phyloP scores from a whole-genome alignment of 2,797 vertebrate species.

The Ciconia nigra region DNA sequence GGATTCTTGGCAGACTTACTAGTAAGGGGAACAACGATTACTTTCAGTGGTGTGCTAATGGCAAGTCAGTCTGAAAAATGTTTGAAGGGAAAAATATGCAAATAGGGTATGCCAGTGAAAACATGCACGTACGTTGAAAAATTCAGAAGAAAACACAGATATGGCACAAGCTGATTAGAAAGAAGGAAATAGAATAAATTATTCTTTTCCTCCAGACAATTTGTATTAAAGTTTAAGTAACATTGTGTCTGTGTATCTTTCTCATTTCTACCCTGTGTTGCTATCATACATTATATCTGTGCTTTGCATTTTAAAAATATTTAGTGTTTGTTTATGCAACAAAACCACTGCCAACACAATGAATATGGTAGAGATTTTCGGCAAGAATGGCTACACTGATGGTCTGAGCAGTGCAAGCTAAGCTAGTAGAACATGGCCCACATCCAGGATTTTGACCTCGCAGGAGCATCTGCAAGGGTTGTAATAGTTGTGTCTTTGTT shows the following conservation, averaged over 20 bases:
- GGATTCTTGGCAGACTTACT: conserved; percentile 5
- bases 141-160: neutral
- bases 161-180: neutral
- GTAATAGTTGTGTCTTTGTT: neutral
- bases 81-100: neutral
- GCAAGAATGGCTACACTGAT: neutral
- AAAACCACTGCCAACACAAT: neutral
- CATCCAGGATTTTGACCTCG: neutral
- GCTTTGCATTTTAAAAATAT: neutral
- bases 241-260: neutral
- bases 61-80: neutral
- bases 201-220: neutral
- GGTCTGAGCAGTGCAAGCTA: neutral
- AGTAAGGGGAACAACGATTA: neutral
- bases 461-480: neutral
- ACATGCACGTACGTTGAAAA: accelerated
- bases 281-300: neutral
- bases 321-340: neutral
- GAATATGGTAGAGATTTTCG: neutral
- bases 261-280: neutral
- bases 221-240: neutral
- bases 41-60: neutral
- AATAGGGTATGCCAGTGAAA: neutral
- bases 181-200: neutral
- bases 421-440: neutral